These are phyloP conservation scores for Ormyrus thymus DNA, from an alignment of 2,888 invertebrate genomes.

Conservation along the genomic window DNA sequence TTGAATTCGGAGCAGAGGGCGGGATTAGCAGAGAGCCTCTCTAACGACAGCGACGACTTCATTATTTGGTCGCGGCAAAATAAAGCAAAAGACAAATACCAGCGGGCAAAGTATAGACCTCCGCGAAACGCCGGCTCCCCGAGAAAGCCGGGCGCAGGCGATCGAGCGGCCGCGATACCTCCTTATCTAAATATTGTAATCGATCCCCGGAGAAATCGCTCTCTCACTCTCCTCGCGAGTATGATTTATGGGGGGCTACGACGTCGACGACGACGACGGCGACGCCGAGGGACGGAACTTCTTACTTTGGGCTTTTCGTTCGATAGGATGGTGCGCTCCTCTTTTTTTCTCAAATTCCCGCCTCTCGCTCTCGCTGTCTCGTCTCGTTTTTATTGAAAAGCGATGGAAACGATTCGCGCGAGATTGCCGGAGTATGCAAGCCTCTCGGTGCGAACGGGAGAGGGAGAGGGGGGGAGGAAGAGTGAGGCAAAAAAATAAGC, in stretches of 20 bases:
- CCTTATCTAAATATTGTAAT: conserved; percentile 53
- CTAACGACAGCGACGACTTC: conserved; percentile 20
- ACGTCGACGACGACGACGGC: neutral
- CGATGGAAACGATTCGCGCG: conserved; percentile 53
- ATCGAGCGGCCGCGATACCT: conserved; percentile 41
- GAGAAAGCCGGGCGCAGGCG: neutral
- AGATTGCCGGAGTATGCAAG: conserved; percentile 52
- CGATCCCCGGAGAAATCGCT: conserved; percentile 50
- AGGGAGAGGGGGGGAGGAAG: conserved; percentile 61
- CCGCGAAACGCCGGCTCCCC: conserved; percentile 32
- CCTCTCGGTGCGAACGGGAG: conserved; percentile 25
- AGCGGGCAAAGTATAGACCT: conserved; percentile 6
- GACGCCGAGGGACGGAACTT: conserved; percentile 12
- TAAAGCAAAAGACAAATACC: neutral
- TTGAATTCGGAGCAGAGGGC: too few relatives aligned
- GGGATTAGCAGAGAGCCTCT: neutral
- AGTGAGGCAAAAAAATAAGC: conserved; percentile 59
- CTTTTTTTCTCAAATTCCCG: neutral
- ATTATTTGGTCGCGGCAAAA: conserved; percentile 23
- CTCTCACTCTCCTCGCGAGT: neutral
- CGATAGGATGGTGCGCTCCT: neutral
- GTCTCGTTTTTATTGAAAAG: conserved; percentile 40
- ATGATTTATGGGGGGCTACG: conserved; percentile 41
- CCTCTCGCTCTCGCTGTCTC: neutral
- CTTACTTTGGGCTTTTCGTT: conserved; percentile 35